Evolutionary conservation across 2,888 invertebrate species (phyloP).

Genomic region (Harpalus rufipes): DNA sequence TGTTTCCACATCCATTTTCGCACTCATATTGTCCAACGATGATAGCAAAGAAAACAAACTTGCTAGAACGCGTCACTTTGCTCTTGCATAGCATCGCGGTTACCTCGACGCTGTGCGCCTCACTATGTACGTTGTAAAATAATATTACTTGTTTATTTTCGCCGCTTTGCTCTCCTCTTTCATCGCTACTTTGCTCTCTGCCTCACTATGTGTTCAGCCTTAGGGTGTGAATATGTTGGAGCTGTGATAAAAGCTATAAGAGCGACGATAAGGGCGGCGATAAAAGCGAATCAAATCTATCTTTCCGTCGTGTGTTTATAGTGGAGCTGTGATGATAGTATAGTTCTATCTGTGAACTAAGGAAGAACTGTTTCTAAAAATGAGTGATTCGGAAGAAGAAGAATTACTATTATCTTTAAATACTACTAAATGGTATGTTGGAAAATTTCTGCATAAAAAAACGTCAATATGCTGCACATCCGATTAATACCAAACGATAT

Average conservation of each 20-base stretch:
- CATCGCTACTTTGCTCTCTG: too few relatives aligned
- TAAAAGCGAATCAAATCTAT: conserved; percentile 9
- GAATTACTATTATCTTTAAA: not conserved
- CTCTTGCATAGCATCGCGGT: too few relatives aligned
- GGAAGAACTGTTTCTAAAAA: not conserved
- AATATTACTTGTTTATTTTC: too few relatives aligned
- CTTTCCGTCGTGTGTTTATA: not conserved
- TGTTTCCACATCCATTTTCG: too few relatives aligned
- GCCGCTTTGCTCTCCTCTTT: too few relatives aligned
- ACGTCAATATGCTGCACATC: conserved; percentile 16
- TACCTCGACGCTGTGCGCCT: too few relatives aligned
- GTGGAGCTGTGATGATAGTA: not conserved
- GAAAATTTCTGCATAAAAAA: not conserved
- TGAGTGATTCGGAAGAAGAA: not conserved
- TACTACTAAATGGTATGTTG: not conserved
- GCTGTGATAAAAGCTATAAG: conserved; percentile 4
- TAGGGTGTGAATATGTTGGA: conserved; percentile 5
- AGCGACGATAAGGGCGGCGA: not conserved
- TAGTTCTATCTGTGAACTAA: not conserved
- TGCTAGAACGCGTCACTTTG: too few relatives aligned
- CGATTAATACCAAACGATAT: conserved; percentile 4
- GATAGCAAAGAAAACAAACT: too few relatives aligned
- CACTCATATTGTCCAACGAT: too few relatives aligned
- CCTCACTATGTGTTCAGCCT: too few relatives aligned
- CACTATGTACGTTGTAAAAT: too few relatives aligned